Evolutionary conservation across 2,797 vertebrate genomes (phyloP), one percentile per base, ranked within the genome.

Genomic region (Babyrousa celebensis): DNA sequence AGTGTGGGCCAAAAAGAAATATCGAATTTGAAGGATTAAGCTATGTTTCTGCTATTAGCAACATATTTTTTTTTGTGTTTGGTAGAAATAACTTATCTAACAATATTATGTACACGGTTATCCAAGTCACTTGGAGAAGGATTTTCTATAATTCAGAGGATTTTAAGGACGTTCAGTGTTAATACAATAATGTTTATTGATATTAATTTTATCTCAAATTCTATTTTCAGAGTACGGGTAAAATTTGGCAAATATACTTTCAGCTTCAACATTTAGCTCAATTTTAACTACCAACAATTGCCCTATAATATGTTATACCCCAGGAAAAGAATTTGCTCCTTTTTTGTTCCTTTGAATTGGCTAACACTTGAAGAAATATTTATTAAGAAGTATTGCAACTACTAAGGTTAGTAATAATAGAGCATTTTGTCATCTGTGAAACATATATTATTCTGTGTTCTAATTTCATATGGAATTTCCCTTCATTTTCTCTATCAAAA

Each of bases 1-100:
- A 85, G 7, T 63, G 16, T 70, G 63, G 7, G 25, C 11, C 29
- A 60, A 83, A 74, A 32, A 60, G 3, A 78, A 43, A n/a, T 6
- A 15, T 0, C 21, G n/a, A 86, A 70, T 72, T 56, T 40, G 43
- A 74, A 96, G 29, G 12, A 89, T 27, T 54, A 75, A 86, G 23
- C 16, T 71, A 5, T n/a, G 3, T 62, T 80, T 62, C 21, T 62
- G 16, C 6, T 12, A 71, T 48, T 67, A 71, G 63, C 25, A 88
- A 79, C 58, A 71, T 36, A 78, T 77, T 83, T 36, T 36, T 36
- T 36, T 36, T 36, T 62, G 21, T 8, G 14, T 65, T 67, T 83
- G 32, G 29, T 48, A 78, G 89, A 95, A 93, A 29, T 60, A 48
- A 71, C 74, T 85, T n/a, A 65, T 75, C 12, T 16, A 58, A 52